Evolutionary conservation across 1,140 invertebrate species (phyloP).

Genomic region (Euborellia annulipes): DNA sequence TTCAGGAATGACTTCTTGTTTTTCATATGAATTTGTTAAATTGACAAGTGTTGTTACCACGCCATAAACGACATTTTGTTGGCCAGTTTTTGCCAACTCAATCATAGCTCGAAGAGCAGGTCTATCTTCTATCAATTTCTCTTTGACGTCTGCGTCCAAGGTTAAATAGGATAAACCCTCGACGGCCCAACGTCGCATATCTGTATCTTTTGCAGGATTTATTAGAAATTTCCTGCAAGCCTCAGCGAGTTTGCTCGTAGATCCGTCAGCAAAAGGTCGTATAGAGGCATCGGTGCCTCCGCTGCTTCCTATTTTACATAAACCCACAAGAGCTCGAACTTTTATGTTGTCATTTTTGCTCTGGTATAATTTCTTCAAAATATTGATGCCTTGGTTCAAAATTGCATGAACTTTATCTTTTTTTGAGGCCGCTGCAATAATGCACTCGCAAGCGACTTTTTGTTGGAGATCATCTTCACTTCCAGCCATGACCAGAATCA

Average conservation of each 20-base stretch:
- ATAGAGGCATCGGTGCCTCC: slow-evolving; percentile 92
- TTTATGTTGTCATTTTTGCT: slow-evolving; percentile 82
- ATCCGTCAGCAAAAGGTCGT: slow-evolving; percentile 87
- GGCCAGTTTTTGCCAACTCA: slow-evolving; percentile 62
- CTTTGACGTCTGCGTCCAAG: slow-evolving; percentile 96
- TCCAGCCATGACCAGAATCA: slow-evolving; percentile 93
- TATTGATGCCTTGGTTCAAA: slow-evolving; percentile 78
- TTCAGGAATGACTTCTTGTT: slow-evolving; percentile 92
- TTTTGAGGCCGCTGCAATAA: slow-evolving; percentile 91
- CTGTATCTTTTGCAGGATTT: slow-evolving; percentile 71
- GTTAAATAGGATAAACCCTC: slow-evolving; percentile 93
- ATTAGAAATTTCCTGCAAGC: slow-evolving; percentile 84
- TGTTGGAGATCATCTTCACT: slow-evolving; percentile 73
- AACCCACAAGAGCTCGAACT: slow-evolving; percentile 76
- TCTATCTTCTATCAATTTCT: slow-evolving; percentile 81
- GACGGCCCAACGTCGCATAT: slow-evolving; percentile 88
- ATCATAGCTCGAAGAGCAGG: slow-evolving; percentile 70
- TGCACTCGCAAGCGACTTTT: slow-evolving; percentile 87
- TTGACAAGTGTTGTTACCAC: slow-evolving; percentile 93
- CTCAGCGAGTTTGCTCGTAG: slow-evolving; percentile 81
- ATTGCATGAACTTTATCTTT: slow-evolving; percentile 92
- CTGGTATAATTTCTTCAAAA: slow-evolving; percentile 85
- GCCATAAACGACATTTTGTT: slow-evolving; percentile 79
- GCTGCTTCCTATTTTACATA: slow-evolving; percentile 92
- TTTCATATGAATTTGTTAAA: slow-evolving; percentile 94